Evolutionary conservation across 2,888 invertebrate species (phyloP), one percentile per base, ranked within the genome.

Genomic region (Athrips mouffetella): DNA sequence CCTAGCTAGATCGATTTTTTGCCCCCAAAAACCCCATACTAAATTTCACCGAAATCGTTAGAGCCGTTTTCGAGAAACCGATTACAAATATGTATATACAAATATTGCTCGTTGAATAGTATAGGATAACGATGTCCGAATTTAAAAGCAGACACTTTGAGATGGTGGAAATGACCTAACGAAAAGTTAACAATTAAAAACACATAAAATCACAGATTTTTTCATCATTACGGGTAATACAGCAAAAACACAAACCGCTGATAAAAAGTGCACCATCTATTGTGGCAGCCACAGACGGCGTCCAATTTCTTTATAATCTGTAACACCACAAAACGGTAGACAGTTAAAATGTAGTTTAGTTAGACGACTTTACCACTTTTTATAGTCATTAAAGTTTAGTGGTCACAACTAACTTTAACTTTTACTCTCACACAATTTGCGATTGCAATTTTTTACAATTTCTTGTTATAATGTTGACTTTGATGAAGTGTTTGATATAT

Each of bases 371-470:
- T 3, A 29, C 29, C n/a, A 20, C 3, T 44, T 44, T 44, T 44
- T 44, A n/a, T 44, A 11, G 44, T 21, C 44, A 44, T 44, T 44
- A 44, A 15, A 11, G 21, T 20, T 27, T 16, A 10, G 31, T 30
- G 30, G 31, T 44, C 29, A 18, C 41, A 10, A 8, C 37, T 18
- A 13, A 31, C 8, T 30, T 44, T 18, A 30, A 44, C 44, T 44
- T 44, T 44, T 44, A 44, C 44, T 44, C 44, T 44, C 44, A 44
- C 44, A 29, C 42, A 20, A 42, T 42, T 42, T 7, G 20, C 42
- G 11, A 18, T 30, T 31, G 44, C 31, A n/a, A 44, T 44, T 44
- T 44, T 31, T 31, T 31, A 16, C 11, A 30, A 29, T 25, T 42
- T 42, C 29, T 29, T n/a, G 6, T 0, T 8, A 21, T 25, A 42